phyloP scores from a whole-genome alignment of 2,113 vertebrate species.

The Anseranas semipalmata region DNA sequence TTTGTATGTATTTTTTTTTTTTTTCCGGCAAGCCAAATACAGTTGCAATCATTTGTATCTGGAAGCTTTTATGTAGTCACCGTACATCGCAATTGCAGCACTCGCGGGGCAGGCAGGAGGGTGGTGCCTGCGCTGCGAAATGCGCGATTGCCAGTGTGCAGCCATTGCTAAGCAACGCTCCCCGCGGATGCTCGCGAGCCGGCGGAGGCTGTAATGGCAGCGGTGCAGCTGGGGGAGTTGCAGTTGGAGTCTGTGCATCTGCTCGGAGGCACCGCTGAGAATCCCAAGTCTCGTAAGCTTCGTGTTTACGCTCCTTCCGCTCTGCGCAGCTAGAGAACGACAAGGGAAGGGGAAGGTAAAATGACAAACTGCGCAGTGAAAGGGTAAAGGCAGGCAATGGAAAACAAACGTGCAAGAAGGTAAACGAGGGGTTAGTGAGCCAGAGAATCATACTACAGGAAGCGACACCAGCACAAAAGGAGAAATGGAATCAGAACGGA shows the following conservation, averaged over 20 bases:
- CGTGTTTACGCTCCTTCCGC: rapidly evolving
- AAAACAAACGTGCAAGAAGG: not conserved
- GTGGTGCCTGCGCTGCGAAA: constrained; percentile 38
- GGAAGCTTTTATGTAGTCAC: not conserved
- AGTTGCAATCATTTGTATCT: not conserved
- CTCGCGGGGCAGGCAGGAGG: not conserved
- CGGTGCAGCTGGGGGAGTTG: constrained; percentile 25
- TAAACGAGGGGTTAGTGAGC: not conserved
- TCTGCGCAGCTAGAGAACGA: rapidly evolving
- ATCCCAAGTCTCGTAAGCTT: not conserved
- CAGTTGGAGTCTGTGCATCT: not conserved
- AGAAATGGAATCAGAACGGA: not conserved
- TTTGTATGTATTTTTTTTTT: not conserved
- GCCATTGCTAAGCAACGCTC: constrained; percentile 66
- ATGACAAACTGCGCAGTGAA: not conserved
- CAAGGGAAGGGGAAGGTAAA: not conserved
- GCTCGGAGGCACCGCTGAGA: not conserved
- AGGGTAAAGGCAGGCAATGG: not conserved
- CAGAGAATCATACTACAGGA: not conserved
- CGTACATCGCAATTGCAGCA: not conserved
- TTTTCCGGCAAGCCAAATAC: not conserved
- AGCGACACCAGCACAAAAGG: not conserved
- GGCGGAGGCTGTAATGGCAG: constrained; percentile 36
- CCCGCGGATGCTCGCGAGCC: constrained; percentile 35
- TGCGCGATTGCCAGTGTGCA: constrained; percentile 10